These are phyloP conservation scores for Ectemnius continuus DNA, from an alignment of 2,888 invertebrate species.

Conservation along the genomic window DNA sequence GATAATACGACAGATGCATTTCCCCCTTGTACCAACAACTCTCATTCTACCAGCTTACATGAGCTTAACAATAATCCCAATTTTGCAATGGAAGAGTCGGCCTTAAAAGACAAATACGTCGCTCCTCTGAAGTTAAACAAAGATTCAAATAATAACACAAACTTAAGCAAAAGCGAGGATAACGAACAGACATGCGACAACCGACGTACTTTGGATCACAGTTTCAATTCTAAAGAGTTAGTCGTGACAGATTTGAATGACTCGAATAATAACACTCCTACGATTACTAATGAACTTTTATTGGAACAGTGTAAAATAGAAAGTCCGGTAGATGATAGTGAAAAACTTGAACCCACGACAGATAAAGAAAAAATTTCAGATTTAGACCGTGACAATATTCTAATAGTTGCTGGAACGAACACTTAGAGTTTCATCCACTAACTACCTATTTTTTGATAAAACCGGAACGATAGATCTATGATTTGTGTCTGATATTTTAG, in stretches of 20 bases:
- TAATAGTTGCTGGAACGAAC: slow-evolving; percentile 23
- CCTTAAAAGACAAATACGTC: slow-evolving; percentile 55
- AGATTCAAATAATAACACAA: slow-evolving; percentile 56
- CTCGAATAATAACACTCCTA: slow-evolving; percentile 44
- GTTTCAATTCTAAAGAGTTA: slow-evolving; percentile 23
- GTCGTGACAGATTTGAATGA: slow-evolving; percentile 29
- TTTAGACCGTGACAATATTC: slow-evolving; percentile 31
- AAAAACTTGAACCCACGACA: slow-evolving; percentile 11
- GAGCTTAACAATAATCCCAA: slow-evolving; percentile 24
- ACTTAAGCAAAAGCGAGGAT: slow-evolving; percentile 13
- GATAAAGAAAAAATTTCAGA: slow-evolving; percentile 33
- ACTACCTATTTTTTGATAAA: slow-evolving; percentile 37
- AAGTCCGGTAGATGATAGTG: slow-evolving; percentile 46
- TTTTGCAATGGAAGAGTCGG: slow-evolving; percentile 48
- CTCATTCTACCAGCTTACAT: slow-evolving; percentile 2
- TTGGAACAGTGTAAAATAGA: slow-evolving; percentile 34
- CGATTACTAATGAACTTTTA: slow-evolving; percentile 40
- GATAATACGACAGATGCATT: slow-evolving; percentile 6
- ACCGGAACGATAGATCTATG: slow-evolving; percentile 20
- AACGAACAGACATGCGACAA: slow-evolving; percentile 24
- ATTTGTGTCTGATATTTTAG: slow-evolving; percentile 12
- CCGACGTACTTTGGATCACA: slow-evolving; percentile 28
- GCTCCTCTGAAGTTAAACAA: slow-evolving; percentile 32
- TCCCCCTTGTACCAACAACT: background rate
- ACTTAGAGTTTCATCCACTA: slow-evolving; percentile 10